Conservation (phyloP, 2,888 invertebrate genomes). For the Congeria kusceri region DNA sequence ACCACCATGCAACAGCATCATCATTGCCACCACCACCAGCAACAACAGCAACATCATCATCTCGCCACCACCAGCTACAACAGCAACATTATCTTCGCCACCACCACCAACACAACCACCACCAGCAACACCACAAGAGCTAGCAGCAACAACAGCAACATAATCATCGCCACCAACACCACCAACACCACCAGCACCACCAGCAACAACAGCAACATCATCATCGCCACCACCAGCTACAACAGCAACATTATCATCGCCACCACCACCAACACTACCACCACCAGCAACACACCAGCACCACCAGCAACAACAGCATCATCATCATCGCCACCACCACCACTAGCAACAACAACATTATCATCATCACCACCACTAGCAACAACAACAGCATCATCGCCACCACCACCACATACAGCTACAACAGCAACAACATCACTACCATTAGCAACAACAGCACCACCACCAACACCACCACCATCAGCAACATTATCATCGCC, state of each 20-base stretch:
- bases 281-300: constrained; percentile 21
- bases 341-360: neutral
- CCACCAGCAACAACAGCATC: constrained; percentile 17
- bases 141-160: constrained; percentile 22
- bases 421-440: neutral
- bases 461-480: too few species aligned
- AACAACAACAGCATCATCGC: constrained; percentile 13
- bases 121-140: neutral
- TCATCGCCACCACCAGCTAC: constrained; percentile 14
- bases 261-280: neutral
- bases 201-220: constrained; percentile 14
- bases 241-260: constrained; percentile 10
- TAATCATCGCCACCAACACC: too few species aligned
- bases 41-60: too few species aligned
- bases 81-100: neutral
- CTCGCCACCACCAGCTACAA: constrained; percentile 9
- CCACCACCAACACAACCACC: too few species aligned
- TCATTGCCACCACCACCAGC: too few species aligned
- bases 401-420: neutral
- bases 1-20: too few species aligned
- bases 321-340: constrained; percentile 9
- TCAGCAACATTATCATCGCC: too few species aligned
- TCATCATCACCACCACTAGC: neutral
- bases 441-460: neutral
- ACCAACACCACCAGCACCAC: neutral